A percentile compares a stretch with the other conserved stretches of the same genome.
Evolutionary conservation across 2,797 vertebrate genomes (phyloP).

Genomic region (Peromyscus melanophrys): DNA sequence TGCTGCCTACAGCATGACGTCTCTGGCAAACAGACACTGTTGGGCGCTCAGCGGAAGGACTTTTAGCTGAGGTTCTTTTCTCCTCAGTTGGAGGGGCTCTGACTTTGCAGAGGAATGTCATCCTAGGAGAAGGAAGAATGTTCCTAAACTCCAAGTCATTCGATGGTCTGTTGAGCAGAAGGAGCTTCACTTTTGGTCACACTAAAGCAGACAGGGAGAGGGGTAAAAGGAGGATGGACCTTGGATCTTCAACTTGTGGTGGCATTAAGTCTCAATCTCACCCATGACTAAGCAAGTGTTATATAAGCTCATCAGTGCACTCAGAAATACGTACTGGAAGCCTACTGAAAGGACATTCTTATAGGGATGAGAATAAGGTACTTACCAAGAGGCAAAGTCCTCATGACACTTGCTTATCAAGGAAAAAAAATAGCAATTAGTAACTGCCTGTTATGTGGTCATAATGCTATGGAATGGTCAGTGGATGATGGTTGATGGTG

Average conservation of each 20-base stretch:
- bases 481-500: neutral
- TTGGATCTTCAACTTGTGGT: neutral
- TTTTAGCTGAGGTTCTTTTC: slow-evolving; percentile 57
- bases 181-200: neutral
- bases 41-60: slow-evolving; percentile 47
- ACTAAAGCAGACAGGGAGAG: neutral
- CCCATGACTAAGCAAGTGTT: slow-evolving; percentile 43
- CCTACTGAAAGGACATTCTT: neutral
- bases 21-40: slow-evolving; percentile 37
- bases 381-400: neutral
- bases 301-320: slow-evolving; percentile 61
- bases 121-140: slow-evolving; percentile 31
- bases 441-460: neutral
- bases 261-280: slow-evolving; percentile 29
- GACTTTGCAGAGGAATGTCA: slow-evolving; percentile 4
- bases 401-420: neutral
- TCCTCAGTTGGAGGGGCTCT: neutral
- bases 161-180: neutral
- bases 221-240: neutral
- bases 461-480: neutral
- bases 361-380: neutral
- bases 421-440: neutral
- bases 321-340: slow-evolving; percentile 47
- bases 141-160: neutral
- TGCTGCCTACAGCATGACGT: slow-evolving; percentile 58